phyloP scores from a whole-genome alignment of 2,113 vertebrate genomes.

The Aythya baeri region DNA sequence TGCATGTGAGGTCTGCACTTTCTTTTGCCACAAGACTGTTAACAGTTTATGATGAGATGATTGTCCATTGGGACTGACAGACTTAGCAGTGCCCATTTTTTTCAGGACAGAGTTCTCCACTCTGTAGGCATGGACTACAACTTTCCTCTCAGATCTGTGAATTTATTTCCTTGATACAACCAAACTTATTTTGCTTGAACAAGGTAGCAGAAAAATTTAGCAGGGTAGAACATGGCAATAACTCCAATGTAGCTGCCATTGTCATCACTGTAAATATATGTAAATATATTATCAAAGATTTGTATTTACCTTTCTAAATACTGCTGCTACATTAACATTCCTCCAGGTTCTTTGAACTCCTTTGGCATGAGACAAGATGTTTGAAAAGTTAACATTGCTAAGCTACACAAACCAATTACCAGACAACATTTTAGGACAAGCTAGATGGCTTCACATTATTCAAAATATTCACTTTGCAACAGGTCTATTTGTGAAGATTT shows the following conservation, averaged over 20 bases:
- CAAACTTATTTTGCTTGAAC: neutral
- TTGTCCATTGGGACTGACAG: neutral
- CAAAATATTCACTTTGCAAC: neutral
- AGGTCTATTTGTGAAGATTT: neutral
- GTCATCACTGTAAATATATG: neutral
- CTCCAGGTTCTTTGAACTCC: neutral
- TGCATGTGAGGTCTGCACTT: neutral
- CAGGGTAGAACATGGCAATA: neutral
- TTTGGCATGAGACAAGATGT: neutral
- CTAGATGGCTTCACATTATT: neutral
- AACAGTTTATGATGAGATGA: neutral
- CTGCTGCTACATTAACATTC: neutral
- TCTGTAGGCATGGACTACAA: neutral
- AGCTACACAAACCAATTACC: neutral
- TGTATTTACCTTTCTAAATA: conserved; percentile 6
- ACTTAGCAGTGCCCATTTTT: neutral
- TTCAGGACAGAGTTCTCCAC: neutral
- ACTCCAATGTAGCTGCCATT: neutral
- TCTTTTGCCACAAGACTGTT: neutral
- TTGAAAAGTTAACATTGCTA: neutral
- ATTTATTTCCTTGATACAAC: neutral
- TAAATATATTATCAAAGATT: neutral
- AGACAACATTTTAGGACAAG: neutral
- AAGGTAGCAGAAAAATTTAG: no score
- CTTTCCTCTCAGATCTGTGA: neutral